phyloP scores from a whole-genome alignment of 1,140 invertebrate species.

The Spodoptera frugiperda region DNA sequence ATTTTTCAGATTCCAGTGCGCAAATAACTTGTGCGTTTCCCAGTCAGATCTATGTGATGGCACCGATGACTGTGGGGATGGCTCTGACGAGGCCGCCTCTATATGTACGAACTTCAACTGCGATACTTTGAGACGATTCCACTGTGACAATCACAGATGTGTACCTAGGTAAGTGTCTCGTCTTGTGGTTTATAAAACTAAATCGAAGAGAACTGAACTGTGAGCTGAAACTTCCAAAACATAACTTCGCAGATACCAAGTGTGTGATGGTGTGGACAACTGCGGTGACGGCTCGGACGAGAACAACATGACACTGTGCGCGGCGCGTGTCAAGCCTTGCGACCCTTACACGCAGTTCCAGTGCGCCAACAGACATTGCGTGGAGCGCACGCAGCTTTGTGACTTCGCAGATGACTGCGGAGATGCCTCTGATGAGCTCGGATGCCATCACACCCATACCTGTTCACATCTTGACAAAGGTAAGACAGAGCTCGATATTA shows the following conservation, averaged over 20 bases:
- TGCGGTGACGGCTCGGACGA: constrained; percentile 98
- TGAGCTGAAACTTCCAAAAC: neutral
- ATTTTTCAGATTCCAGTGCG: constrained; percentile 93
- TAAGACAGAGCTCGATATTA: constrained; percentile 28
- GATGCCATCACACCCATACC: constrained; percentile 93
- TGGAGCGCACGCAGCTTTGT: constrained; percentile 93
- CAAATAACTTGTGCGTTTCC: constrained; percentile 96
- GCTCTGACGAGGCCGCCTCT: constrained; percentile 93
- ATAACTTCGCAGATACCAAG: constrained; percentile 73
- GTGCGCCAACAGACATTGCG: constrained; percentile 97
- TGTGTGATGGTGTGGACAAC: constrained; percentile 95
- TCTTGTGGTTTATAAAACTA: neutral
- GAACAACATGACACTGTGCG: constrained; percentile 96
- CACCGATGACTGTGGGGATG: constrained; percentile 96
- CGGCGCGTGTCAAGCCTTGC: constrained; percentile 90
- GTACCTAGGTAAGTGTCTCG: constrained; percentile 89
- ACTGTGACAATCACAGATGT: constrained; percentile 95
- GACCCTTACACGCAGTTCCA: constrained; percentile 92
- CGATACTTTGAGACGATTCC: constrained; percentile 92
- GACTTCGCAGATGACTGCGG: constrained; percentile 94
- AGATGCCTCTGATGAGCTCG: constrained; percentile 95
- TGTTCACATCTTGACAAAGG: constrained; percentile 90
- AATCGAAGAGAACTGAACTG: too few species aligned
- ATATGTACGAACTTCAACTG: constrained; percentile 95
- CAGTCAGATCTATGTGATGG: constrained; percentile 94